phyloP scores from a whole-genome alignment of 2,797 vertebrate species.

The Clarias pachynema region DNA sequence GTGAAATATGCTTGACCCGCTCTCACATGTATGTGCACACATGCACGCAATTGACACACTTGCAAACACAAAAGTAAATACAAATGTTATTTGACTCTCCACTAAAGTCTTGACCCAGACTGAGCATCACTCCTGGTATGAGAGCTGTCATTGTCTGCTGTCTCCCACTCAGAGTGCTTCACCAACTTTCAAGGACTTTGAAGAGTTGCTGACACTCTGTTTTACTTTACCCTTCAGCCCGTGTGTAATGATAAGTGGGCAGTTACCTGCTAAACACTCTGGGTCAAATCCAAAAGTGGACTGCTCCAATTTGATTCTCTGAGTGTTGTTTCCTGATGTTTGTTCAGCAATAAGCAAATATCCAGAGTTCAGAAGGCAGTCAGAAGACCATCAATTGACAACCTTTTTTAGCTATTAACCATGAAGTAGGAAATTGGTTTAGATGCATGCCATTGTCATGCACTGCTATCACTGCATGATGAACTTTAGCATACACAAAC shows the following conservation, averaged over 20 bases:
- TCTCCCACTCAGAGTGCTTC: conserved; percentile 61
- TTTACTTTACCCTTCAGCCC: conserved; percentile 57
- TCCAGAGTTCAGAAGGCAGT: conserved; percentile 34
- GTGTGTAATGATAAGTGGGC: conserved; percentile 55
- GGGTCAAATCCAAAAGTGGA: conserved; percentile 49
- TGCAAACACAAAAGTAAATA: conserved; percentile 49
- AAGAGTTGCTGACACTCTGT: conserved; percentile 56
- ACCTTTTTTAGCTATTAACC: neutral
- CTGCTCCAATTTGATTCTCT: conserved; percentile 49
- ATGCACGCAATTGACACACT: conserved; percentile 23
- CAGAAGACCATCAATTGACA: neutral
- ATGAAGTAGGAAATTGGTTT: neutral
- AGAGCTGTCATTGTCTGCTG: conserved; percentile 60
- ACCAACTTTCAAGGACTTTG: conserved; percentile 65
- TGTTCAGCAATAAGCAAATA: conserved; percentile 45
- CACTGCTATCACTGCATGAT: neutral
- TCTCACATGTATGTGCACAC: conserved; percentile 40
- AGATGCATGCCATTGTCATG: neutral
- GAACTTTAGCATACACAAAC: neutral
- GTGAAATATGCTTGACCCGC: conserved; percentile 48
- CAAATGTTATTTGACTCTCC: conserved; percentile 58
- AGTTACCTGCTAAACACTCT: conserved; percentile 56
- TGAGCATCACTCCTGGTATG: conserved; percentile 54
- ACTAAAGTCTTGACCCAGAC: conserved; percentile 56
- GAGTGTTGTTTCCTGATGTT: conserved; percentile 47